Evolutionary conservation across 2,797 vertebrate species (phyloP).

Genomic region (Limnodromus scolopaceus): DNA sequence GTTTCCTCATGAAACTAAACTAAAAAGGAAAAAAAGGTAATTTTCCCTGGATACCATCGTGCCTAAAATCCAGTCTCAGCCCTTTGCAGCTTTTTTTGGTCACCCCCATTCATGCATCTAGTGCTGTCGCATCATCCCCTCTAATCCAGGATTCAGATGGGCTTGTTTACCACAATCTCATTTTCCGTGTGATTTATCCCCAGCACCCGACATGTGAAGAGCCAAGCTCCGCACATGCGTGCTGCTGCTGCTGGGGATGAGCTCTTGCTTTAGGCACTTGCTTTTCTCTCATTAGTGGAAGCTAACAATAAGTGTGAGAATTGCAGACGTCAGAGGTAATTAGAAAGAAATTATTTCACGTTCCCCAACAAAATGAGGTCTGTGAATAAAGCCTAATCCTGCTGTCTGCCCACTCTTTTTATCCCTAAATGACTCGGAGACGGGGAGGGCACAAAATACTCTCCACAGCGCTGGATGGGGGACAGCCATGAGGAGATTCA

Average conservation of each 20-base stretch:
- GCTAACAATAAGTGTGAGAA: conserved; percentile 30
- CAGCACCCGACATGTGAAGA: not conserved
- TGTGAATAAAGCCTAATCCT: conserved; percentile 60
- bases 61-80: not conserved
- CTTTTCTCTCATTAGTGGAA: conserved; percentile 11
- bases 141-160: conserved; percentile 52
- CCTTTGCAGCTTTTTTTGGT: not conserved
- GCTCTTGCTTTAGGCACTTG: not conserved
- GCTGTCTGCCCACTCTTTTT: conserved; percentile 21
- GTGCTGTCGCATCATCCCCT: not conserved
- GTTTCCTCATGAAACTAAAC: not conserved
- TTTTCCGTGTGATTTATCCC: conserved; percentile 32
- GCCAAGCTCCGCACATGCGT: not conserved
- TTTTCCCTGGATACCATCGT: not conserved
- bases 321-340: not conserved
- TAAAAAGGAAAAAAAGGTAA: fast-evolving
- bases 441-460: not conserved
- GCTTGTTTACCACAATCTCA: conserved; percentile 38
- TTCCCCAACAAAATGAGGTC: conserved; percentile 20
- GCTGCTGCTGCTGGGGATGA: not conserved
- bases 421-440: not conserved
- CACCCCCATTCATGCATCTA: not conserved
- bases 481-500: not conserved
- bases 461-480: not conserved
- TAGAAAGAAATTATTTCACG: conserved; percentile 19